A percentile compares a stretch with the other conserved stretches of the same genome.
phyloP scores from a whole-genome alignment of 2,888 invertebrate species.

The Neuroscelio doddi region DNA sequence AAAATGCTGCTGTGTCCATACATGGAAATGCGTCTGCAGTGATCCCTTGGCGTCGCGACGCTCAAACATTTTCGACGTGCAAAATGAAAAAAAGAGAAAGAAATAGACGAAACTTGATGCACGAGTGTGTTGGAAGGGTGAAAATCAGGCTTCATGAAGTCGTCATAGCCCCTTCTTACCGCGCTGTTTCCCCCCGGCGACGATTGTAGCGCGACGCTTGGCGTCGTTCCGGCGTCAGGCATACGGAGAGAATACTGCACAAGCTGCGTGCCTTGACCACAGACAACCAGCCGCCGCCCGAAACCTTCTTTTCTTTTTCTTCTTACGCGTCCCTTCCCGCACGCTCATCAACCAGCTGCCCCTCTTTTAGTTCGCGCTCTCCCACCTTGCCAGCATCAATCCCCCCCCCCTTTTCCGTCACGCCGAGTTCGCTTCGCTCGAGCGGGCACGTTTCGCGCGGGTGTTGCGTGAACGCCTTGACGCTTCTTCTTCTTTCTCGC shows the following conservation, averaged over 20 bases:
- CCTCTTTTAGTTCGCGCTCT: constrained; percentile 16
- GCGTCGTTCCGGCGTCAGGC: constrained; percentile 44
- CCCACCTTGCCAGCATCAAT: constrained; percentile 21
- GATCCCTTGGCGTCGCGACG: not conserved
- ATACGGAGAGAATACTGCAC: constrained; percentile 57
- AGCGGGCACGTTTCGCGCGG: constrained; percentile 58
- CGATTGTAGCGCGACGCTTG: constrained; percentile 22
- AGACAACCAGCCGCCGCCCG: constrained; percentile 70
- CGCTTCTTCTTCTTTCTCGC: constrained; percentile 36
- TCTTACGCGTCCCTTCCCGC: constrained; percentile 45
- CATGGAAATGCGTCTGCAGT: no score
- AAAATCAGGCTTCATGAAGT: constrained; percentile 8
- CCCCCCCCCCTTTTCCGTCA: constrained; percentile 1
- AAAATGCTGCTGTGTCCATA: constrained; percentile 3
- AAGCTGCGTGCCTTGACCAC: constrained; percentile 68
- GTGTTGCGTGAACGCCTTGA: constrained; percentile 57
- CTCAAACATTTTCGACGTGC: constrained; percentile 28
- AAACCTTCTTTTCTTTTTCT: constrained; percentile 57
- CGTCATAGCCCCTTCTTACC: not conserved
- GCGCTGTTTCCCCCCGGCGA: not conserved
- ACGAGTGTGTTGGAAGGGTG: constrained; percentile 1
- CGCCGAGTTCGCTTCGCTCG: constrained; percentile 37
- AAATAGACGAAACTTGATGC: constrained; percentile 10
- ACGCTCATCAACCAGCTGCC: constrained; percentile 30
- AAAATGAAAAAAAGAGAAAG: constrained; percentile 4